phyloP scores from a whole-genome alignment of 2,797 vertebrate species.

The Allobates femoralis region DNA sequence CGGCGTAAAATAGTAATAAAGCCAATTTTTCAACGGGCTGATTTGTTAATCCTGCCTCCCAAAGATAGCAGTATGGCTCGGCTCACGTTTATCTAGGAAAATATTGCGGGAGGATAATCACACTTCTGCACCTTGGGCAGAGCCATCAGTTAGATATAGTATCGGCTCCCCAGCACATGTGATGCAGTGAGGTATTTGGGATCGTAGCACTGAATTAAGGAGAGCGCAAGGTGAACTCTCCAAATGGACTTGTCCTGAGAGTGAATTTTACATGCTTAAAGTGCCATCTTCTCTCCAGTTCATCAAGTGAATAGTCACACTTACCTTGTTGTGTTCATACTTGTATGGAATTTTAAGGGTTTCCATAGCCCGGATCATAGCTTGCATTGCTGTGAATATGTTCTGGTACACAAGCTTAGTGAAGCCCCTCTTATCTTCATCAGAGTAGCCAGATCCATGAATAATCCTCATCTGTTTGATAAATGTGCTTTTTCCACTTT shows the following conservation, averaged over 20 bases:
- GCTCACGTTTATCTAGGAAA: neutral
- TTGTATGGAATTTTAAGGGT: constrained; percentile 94
- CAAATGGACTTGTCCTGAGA: too few relatives aligned
- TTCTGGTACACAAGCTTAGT: constrained; percentile 96
- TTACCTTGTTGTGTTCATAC: constrained; percentile 93
- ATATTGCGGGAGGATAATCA: neutral
- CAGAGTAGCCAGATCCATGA: constrained; percentile 91
- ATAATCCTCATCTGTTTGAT: constrained; percentile 98
- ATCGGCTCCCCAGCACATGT: neutral
- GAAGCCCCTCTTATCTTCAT: constrained; percentile 93
- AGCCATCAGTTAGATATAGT: neutral
- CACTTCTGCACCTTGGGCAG: neutral
- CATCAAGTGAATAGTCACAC: constrained; percentile 8
- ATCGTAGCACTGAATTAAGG: neutral
- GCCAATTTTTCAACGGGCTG: too few relatives aligned
- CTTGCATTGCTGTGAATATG: constrained; percentile 95
- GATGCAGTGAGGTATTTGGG: too few relatives aligned
- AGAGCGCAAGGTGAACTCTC: neutral
- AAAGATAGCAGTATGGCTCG: too few relatives aligned
- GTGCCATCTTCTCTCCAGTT: too few relatives aligned
- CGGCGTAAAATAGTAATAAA: too few relatives aligned
- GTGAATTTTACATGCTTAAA: too few relatives aligned
- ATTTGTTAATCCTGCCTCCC: too few relatives aligned
- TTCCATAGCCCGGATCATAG: constrained; percentile 92
- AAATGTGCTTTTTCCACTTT: constrained; percentile 95